phyloP scores from a whole-genome alignment of 2,797 vertebrate genomes.

The Platyrinchus mystaceus region DNA sequence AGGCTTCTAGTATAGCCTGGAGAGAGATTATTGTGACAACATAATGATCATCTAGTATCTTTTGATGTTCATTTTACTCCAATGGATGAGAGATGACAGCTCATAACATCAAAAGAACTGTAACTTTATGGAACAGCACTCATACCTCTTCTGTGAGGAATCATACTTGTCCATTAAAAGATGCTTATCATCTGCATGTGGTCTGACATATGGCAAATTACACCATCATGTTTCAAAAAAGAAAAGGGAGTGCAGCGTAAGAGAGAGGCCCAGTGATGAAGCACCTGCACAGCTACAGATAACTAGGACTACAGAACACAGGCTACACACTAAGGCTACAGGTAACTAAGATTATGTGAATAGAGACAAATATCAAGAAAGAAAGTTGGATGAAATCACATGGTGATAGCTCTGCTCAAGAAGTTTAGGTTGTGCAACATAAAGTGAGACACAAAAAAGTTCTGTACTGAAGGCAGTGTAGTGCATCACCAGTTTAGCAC shows the following conservation, averaged over 20 bases:
- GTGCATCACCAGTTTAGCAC: background rate
- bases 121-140: background rate
- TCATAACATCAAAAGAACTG: background rate
- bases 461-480: background rate
- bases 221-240: background rate
- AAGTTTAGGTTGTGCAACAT: background rate
- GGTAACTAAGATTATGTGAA: background rate
- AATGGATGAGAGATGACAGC: background rate
- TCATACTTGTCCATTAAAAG: background rate
- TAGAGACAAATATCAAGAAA: background rate
- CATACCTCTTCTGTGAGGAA: background rate
- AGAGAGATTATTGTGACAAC: background rate
- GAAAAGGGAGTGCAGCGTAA: background rate
- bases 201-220: background rate
- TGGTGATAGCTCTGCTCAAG: background rate
- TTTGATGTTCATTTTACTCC: background rate
- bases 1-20: background rate
- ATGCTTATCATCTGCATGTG: background rate
- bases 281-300: background rate
- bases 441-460: background rate
- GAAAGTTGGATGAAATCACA: background rate
- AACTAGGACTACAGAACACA: background rate
- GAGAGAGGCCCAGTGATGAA: background rate
- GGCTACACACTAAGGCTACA: background rate
- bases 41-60: background rate